Base-by-base conservation (phyloP, 2,797 vertebrate genomes). In the Hippopotamyrus pictus region DNA sequence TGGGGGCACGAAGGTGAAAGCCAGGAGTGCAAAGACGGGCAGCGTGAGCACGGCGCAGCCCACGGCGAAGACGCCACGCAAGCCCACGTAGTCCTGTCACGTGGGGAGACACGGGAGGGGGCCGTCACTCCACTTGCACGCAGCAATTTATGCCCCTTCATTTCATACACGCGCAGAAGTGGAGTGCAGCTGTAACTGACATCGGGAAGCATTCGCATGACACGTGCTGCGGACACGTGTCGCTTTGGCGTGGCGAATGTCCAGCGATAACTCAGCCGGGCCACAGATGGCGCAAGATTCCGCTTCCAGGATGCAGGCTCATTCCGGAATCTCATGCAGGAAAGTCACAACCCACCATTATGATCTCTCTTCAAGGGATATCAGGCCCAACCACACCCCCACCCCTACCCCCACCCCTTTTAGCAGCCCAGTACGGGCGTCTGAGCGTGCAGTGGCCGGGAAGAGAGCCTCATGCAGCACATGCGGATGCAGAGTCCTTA, bases 21-120 rank as follows among this genome's bases (percentile, higher is more conserved):
- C 96, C 93, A 97, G 92, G 37, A 97, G 94, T 46, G 95, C 93
- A 0, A 97, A 97, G 87, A 96, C 95, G 0, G 96, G 96, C 91
- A 97, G 93, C 0, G 96, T 97, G 91, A 97, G 50, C 6, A 94
- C 87, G 0, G 96, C 96, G 87, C 96, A 96, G 87, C 93, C 91
- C 57, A 93, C 5, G 0, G 96, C 96, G 41, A 97, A 96, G 41
- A 96, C 5, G 0, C 96, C 97, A 51, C 97, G 95, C 89, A 97
- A 93, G 5, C 96, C 96, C 25, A 94, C 76, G 0, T 93, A 95
- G 90, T 97, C 96, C 96, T 97, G 91, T 3, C 87, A 48, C 48
- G 92, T 22, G 76, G 11, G 65, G 54, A 91, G 2, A 22, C 22
- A 89, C 14, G 1, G 69, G 69, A 76, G 33, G 17, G 73, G 33